Percentiles rank a stretch among this genome's conserved stretches.
Conservation (phyloP, 2,888 invertebrate species). For the Muschampia plurimacula region DNA sequence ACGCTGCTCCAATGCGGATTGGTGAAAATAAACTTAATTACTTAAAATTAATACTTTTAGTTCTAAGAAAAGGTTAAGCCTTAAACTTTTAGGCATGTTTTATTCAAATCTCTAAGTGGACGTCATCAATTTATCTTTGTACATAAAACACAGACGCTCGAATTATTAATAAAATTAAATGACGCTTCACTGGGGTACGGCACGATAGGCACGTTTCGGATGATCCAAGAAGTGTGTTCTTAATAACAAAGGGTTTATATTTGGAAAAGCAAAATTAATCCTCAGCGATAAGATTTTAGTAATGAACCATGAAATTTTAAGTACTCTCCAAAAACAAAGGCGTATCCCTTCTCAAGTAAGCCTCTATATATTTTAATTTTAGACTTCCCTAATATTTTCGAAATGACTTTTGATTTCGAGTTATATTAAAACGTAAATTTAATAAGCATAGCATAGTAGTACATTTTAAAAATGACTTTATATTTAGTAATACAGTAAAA, state of each 20-base stretch:
- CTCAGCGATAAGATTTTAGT: slow-evolving; percentile 2
- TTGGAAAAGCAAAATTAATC: background rate
- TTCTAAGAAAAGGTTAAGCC: too few relatives aligned
- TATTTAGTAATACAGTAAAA: too few relatives aligned
- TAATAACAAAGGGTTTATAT: slow-evolving; percentile 1
- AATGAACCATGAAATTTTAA: slow-evolving; percentile 21
- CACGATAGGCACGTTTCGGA: background rate
- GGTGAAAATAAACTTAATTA: too few relatives aligned
- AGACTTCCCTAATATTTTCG: background rate
- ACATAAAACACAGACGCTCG: too few relatives aligned
- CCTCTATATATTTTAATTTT: background rate
- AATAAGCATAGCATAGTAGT: too few relatives aligned
- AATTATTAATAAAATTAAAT: background rate
- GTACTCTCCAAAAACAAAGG: slow-evolving; percentile 12
- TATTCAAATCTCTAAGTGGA: too few relatives aligned
- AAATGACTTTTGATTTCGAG: background rate
- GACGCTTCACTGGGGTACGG: background rate
- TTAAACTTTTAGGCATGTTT: too few relatives aligned
- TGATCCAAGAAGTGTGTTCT: background rate
- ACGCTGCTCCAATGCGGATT: too few relatives aligned
- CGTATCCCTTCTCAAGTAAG: slow-evolving; percentile 5
- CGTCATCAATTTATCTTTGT: too few relatives aligned
- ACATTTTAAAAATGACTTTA: too few relatives aligned
- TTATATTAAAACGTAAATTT: too few relatives aligned
- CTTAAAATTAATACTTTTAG: too few relatives aligned